Evolutionary conservation across 2,888 invertebrate species (phyloP).

Genomic region (Sinopyrophorus schimmeli): DNA sequence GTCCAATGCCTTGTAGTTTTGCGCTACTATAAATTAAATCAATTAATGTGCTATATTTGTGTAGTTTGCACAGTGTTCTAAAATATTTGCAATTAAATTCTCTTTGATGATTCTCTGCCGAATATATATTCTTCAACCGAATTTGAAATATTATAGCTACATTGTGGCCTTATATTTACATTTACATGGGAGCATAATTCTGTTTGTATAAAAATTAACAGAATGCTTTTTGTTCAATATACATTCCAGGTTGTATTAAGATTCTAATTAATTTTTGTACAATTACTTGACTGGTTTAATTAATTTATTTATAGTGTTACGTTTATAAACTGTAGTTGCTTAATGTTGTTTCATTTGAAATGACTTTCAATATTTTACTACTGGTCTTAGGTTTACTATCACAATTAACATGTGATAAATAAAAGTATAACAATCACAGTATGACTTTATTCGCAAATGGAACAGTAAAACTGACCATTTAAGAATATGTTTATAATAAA

Average conservation of each 20-base stretch:
- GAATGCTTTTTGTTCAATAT: constrained; percentile 1
- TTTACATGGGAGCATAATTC: not conserved
- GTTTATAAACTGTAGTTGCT: constrained; percentile 2
- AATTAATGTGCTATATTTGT: constrained; percentile 16
- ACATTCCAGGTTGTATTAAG: constrained; percentile 17
- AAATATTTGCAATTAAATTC: not conserved
- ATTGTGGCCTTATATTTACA: constrained; percentile 11
- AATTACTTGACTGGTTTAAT: constrained; percentile 9
- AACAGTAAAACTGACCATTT: too few species aligned
- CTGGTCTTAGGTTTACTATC: constrained; percentile 21
- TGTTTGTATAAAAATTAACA: constrained; percentile 1
- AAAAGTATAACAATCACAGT: too few species aligned
- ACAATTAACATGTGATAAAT: constrained; percentile 25
- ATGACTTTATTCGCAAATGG: too few species aligned
- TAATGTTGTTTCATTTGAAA: constrained; percentile 8
- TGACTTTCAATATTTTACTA: constrained; percentile 15
- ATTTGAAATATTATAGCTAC: constrained; percentile 1
- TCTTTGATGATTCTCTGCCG: not conserved
- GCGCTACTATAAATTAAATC: constrained; percentile 4
- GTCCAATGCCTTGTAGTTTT: constrained; percentile 21
- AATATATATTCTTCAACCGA: constrained; percentile 4
- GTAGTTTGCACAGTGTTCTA: not conserved
- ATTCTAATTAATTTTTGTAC: constrained; percentile 17
- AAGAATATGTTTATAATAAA: too few species aligned
- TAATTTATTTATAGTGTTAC: constrained; percentile 10